Evolutionary conservation across 2,888 invertebrate species (phyloP), one percentile per base, ranked within the genome.

Genomic region (Drosophila trichaetosa): DNA sequence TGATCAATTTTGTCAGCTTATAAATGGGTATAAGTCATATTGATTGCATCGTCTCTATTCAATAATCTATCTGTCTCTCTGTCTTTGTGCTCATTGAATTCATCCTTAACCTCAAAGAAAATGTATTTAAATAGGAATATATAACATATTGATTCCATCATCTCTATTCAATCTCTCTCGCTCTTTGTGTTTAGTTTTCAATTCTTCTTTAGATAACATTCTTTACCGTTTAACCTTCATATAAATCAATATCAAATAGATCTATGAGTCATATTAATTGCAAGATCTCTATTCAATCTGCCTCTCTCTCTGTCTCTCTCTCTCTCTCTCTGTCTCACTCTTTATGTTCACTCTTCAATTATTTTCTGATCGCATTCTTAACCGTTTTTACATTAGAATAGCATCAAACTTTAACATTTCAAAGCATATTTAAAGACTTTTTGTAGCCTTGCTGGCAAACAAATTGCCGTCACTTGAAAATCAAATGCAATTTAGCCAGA

Each of bases 401-500:
- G 1, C 27, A 27, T n/a, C 2, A 0, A 18, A 16, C 8, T 34
- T 31, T 2, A 21, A 62, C 11, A 46, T n/a, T 54, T 42, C 8
- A n/a, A 24, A 36, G 36, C 3, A 21, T 7, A 18, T 11, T 31
- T 38, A 11, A 42, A 24, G 52, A 13, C 18, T 18, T 48, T 18
- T 36, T 18, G 11, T 36, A 21, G 38, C 27, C 36, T 34, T 29
- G 4, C 46, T 27, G 29, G 18, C 48, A 29, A 60, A 74, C 46
- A 59, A 71, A 78, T 75, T 78, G 70, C 64, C 75, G 54, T 56
- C 79, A 78, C 74, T 74, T 42, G 59, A 70, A 70, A 73, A 71
- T 79, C 68, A 78, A 82, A 82, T 73, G 80, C 78, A 84, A 84
- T 87, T 86, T 80, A 72, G 62, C 38, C 61, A 69, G 48, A 66